These are phyloP conservation scores for Saturnia japonica DNA, from an alignment of 2,888 invertebrate genomes.

Conservation along the genomic window DNA sequence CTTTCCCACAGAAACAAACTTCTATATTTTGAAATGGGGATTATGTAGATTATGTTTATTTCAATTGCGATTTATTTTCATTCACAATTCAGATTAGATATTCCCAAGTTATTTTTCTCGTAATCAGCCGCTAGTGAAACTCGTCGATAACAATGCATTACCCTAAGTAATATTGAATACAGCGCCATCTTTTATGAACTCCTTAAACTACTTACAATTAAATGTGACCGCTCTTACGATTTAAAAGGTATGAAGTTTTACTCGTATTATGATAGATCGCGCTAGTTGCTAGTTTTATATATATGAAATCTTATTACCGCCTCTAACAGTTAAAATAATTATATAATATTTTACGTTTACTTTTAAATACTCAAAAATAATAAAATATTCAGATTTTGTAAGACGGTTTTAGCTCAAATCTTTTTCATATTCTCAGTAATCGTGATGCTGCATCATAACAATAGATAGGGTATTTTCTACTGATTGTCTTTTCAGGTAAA, in stretches of 20 bases:
- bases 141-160: constrained; percentile 23
- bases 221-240: neutral
- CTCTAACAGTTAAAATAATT: neutral
- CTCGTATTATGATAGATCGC: neutral
- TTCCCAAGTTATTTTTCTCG: neutral
- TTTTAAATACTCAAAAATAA: neutral
- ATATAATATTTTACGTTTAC: neutral
- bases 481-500: no score
- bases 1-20: neutral
- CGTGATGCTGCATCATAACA: neutral
- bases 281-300: neutral
- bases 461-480: no score
- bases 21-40: constrained; percentile 26
- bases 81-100: constrained; percentile 19
- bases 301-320: no score
- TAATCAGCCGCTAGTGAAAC: neutral
- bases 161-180: constrained; percentile 10
- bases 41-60: constrained; percentile 3
- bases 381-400: neutral
- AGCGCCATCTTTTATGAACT: constrained; percentile 44
- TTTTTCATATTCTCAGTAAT: neutral
- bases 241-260: neutral
- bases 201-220: neutral
- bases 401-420: neutral
- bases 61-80: constrained; percentile 26